A percentile compares a stretch with the other conserved stretches of the same genome.
These are phyloP conservation scores for Macrobrachium nipponense DNA, from an alignment of 1,140 invertebrate genomes.

Conservation along the genomic window DNA sequence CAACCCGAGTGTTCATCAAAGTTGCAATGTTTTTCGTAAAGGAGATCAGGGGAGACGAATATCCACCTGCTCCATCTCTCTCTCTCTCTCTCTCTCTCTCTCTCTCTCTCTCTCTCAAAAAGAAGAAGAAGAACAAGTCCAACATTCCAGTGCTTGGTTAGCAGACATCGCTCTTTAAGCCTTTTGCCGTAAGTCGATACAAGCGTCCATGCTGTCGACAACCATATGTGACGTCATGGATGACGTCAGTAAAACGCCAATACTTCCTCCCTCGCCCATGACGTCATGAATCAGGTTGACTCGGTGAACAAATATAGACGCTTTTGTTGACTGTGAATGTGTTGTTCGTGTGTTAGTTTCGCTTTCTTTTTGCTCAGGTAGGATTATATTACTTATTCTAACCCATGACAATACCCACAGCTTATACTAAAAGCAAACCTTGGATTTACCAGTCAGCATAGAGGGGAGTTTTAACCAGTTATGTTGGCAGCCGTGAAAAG, in stretches of 20 bases:
- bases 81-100: no score
- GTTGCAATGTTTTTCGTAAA: no score
- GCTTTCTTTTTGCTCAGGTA: background rate
- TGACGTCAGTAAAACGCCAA: conserved; percentile 60
- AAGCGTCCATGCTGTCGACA: conserved; percentile 25
- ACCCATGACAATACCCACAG: background rate
- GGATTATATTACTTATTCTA: background rate
- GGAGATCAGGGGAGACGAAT: no score
- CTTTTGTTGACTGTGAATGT: background rate
- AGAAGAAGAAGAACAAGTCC: background rate
- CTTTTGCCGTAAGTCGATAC: conserved; percentile 56
- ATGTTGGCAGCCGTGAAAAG: background rate
- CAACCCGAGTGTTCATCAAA: no score
- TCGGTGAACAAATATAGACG: background rate
- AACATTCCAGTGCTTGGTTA: conserved; percentile 5
- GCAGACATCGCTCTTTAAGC: conserved; percentile 47
- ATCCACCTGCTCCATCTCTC: no score
- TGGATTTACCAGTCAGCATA: background rate
- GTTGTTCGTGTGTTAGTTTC: background rate
- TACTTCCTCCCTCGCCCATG: conserved; percentile 43
- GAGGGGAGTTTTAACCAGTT: conserved; percentile 6
- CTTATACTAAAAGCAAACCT: background rate
- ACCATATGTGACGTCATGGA: conserved; percentile 46
- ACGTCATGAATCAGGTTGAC: conserved; percentile 49
- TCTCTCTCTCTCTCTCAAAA: no score